Base-by-base conservation (phyloP, 2,113 vertebrate species). In the Amphiprion percula region DNA sequence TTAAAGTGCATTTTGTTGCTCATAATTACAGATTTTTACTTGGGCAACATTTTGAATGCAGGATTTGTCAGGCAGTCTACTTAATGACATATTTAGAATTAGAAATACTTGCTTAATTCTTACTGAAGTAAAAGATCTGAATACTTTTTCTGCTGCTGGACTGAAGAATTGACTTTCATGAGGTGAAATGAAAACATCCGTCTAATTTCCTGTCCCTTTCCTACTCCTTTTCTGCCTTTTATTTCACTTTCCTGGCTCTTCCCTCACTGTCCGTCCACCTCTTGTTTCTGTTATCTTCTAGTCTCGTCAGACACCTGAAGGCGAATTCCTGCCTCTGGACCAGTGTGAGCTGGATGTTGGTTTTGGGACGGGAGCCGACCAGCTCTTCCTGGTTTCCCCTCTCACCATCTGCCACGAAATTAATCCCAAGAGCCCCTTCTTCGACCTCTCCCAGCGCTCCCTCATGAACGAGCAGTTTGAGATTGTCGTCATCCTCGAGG, bases 371-470 rank as follows among this genome's bases (percentile, higher is more conserved):
- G 96, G 96, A 2, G 96, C 96, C 0, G 96, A 97, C 86, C 96
- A 97, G 84, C 96, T 97, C 79, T 97, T 97, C 83, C 92, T 97
- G 55, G 96, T 97, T 56, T 97, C 96, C 37, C 96, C 96, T 4
- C 94, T 97, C 82, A 97, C 96, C 74, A 97, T 97, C 89, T 97
- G 96, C 64, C 96, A 97, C 1, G 96, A 97, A 88, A 97, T 97
- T 74, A 96, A 96, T 68, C 92, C 96, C 59, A 96, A 95, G 87
- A 97, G 96, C 83, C 96, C 96, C 9, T 96, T 97, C 54, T 97
- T 97, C 4, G 94, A 95, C 53, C 90, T 97, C 19, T 97, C 96
- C 4, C 95, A 97, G 92, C 94, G 96, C 90, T 96, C 96, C 0
- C 95, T 97, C 19, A 92, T 85, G 88, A 97, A 90, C 0, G 96